Percentiles rank a stretch among this genome's conserved stretches.
phyloP scores from a whole-genome alignment of 1,140 invertebrate species.

The Drosophila kurseongensis region DNA sequence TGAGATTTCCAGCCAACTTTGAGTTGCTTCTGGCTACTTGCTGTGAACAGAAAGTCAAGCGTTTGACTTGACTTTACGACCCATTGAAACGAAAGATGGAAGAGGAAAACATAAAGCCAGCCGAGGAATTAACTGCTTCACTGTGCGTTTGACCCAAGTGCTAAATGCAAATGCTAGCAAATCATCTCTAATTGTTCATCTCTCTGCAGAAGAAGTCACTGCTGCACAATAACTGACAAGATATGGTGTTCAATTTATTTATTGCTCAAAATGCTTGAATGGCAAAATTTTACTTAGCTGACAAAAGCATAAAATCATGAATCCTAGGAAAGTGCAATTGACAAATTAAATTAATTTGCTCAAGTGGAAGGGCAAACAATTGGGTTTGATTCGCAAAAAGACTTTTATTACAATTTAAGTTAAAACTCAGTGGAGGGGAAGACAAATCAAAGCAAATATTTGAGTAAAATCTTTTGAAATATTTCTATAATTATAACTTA shows the following conservation, averaged over 20 bases:
- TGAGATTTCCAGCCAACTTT: constrained; percentile 21
- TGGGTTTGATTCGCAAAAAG: neutral
- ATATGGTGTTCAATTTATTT: constrained; percentile 10
- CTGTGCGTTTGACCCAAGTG: constrained; percentile 17
- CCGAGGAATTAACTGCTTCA: constrained; percentile 28
- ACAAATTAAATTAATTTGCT: constrained; percentile 29
- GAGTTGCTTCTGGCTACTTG: constrained; percentile 9
- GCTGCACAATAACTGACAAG: constrained; percentile 28
- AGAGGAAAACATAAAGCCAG: constrained; percentile 1
- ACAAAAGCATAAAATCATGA: constrained; percentile 24
- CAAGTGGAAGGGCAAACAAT: constrained; percentile 35
- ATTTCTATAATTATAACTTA: no score
- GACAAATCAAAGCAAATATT: neutral
- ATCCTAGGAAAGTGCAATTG: neutral
- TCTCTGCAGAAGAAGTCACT: constrained; percentile 3
- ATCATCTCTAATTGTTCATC: constrained; percentile 41
- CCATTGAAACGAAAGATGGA: constrained; percentile 41
- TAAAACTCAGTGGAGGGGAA: neutral
- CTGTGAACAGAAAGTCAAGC: constrained; percentile 54
- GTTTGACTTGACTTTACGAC: constrained; percentile 71
- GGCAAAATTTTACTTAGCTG: constrained; percentile 4
- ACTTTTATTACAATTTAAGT: neutral
- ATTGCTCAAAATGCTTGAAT: constrained; percentile 12
- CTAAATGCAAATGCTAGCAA: constrained; percentile 31
- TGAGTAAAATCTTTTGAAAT: no score